phyloP scores from a whole-genome alignment of 2,113 vertebrate genomes.

The Daboia siamensis region DNA sequence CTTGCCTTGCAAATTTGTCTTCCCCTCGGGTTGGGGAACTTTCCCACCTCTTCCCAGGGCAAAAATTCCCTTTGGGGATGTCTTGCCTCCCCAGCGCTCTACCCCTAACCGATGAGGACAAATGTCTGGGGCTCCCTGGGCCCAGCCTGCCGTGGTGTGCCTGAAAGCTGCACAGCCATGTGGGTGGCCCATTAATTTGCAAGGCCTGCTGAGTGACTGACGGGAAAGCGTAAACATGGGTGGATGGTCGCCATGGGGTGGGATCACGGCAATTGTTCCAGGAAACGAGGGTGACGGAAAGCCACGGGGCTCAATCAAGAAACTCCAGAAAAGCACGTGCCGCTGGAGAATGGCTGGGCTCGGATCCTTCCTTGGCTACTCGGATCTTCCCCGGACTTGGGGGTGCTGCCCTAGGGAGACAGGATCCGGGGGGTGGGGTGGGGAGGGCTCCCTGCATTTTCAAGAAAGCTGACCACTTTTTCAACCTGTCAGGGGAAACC shows the following conservation, averaged over 20 bases:
- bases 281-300: neutral
- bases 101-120: neutral
- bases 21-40: neutral
- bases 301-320: neutral
- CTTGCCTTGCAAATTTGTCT: neutral
- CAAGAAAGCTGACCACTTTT: neutral
- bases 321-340: accelerated
- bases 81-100: neutral
- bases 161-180: neutral
- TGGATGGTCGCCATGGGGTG: neutral
- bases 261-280: constrained; percentile 30
- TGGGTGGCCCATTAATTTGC: constrained; percentile 37
- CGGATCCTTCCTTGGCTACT: accelerated
- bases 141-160: neutral
- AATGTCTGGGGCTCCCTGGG: neutral
- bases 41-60: neutral
- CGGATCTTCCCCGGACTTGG: neutral
- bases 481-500: neutral
- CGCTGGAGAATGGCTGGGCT: neutral
- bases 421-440: neutral
- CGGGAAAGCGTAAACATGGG: constrained; percentile 27
- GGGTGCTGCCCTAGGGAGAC: neutral
- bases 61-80: neutral
- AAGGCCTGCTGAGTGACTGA: constrained; percentile 15
- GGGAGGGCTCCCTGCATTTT: neutral